These are phyloP conservation scores for Tetramorium bicarinatum DNA, from an alignment of 2,888 invertebrate genomes.

Conservation along the genomic window DNA sequence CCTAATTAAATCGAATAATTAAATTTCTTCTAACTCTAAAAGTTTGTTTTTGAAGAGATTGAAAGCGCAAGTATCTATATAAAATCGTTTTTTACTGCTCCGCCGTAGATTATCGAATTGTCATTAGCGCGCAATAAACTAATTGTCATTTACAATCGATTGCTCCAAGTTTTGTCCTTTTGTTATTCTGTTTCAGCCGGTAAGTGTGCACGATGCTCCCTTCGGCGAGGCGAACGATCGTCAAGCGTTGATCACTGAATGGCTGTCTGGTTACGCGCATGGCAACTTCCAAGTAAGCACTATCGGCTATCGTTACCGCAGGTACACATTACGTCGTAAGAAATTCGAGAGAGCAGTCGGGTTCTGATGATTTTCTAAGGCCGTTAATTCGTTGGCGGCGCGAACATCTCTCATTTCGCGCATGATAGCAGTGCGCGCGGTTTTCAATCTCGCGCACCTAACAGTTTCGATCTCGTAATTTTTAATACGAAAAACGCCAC, in stretches of 20 bases:
- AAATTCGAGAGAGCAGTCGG: not conserved
- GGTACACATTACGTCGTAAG: not conserved
- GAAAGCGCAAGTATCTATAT: not conserved
- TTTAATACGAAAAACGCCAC: not conserved
- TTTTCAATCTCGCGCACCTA: not conserved
- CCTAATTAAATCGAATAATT: not conserved
- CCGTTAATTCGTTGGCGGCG: not conserved
- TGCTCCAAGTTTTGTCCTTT: constrained; percentile 44
- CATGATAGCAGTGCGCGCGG: not conserved
- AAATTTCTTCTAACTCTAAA: not conserved
- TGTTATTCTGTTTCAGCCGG: constrained; percentile 83
- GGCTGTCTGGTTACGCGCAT: constrained; percentile 55
- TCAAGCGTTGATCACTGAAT: constrained; percentile 48
- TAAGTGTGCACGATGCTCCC: constrained; percentile 74
- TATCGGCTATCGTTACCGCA: constrained; percentile 14
- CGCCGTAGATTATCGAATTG: not conserved
- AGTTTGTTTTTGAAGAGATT: not conserved
- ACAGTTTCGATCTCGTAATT: constrained; percentile 10
- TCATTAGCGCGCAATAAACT: not conserved
- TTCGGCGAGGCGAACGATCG: constrained; percentile 34
- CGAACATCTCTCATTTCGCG: not conserved
- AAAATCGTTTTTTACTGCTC: not conserved
- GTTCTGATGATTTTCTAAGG: not conserved
- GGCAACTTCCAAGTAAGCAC: constrained; percentile 57
- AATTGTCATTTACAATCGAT: constrained; percentile 37